Evolutionary conservation across 1,140 invertebrate species (phyloP).

Genomic region (Metaphire vulgaris): DNA sequence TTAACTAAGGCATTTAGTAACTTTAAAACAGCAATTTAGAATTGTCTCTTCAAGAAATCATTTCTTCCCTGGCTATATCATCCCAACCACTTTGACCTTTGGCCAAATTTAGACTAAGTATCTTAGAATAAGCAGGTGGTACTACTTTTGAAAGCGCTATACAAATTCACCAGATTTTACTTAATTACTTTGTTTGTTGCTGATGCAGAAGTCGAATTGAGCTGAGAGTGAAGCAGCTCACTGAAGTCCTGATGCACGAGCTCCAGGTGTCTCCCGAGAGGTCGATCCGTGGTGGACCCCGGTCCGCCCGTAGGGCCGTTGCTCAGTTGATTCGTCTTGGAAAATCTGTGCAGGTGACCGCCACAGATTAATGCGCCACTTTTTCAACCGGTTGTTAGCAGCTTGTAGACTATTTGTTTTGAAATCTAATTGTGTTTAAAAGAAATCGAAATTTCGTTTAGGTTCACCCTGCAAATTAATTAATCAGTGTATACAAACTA

Average conservation of each 20-base stretch:
- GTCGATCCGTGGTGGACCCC: slow-evolving; percentile 83
- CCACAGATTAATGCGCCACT: neutral
- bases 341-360: slow-evolving; percentile 56
- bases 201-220: slow-evolving; percentile 63
- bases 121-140: no score
- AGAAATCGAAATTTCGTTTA: slow-evolving; percentile 1
- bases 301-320: slow-evolving; percentile 76
- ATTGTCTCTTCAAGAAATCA: neutral
- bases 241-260: slow-evolving; percentile 79
- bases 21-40: no score
- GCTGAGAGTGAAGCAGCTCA: slow-evolving; percentile 67
- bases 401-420: slow-evolving; percentile 35
- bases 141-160: no score
- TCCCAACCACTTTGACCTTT: neutral
- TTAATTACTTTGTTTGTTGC: no score
- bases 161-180: no score
- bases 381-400: neutral
- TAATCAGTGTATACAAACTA: no score
- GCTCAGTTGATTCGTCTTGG: slow-evolving; percentile 78
- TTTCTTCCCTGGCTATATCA: neutral
- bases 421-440: neutral
- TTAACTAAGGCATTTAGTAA: neutral
- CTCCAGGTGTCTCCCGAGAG: slow-evolving; percentile 67
- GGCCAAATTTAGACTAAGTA: no score
- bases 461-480: no score